These are phyloP conservation scores for Leuciscus idus DNA, from an alignment of 2,113 vertebrate species.

Conservation along the genomic window DNA sequence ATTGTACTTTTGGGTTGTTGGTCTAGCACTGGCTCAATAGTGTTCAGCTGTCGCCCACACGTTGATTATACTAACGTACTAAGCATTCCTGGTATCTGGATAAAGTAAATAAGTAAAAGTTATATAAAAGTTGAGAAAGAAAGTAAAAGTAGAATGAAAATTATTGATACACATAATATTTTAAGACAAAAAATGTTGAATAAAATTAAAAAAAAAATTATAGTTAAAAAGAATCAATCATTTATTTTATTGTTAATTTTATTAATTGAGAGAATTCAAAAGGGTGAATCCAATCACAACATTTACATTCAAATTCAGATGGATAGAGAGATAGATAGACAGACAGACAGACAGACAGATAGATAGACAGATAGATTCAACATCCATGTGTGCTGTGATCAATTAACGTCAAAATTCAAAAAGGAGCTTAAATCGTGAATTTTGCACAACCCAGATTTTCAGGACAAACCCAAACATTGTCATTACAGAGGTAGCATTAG, in stretches of 20 bases:
- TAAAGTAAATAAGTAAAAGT: background rate
- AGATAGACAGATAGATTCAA: too few species aligned
- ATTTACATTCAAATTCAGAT: too few species aligned
- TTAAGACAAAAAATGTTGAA: background rate
- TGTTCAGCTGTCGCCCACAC: background rate
- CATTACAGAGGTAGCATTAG: constrained; percentile 5
- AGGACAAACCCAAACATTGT: background rate
- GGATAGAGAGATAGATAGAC: too few species aligned
- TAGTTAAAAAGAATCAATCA: background rate
- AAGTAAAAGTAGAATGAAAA: background rate
- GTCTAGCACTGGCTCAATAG: background rate
- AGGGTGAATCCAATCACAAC: background rate
- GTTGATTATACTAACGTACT: background rate
- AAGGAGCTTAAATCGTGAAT: background rate
- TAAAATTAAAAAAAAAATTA: too few species aligned
- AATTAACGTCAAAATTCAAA: background rate
- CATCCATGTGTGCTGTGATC: background rate
- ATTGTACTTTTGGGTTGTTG: background rate
- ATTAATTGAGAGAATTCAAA: background rate
- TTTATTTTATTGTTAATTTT: background rate
- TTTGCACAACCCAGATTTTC: background rate
- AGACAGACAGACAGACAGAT: too few species aligned
- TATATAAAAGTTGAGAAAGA: background rate
- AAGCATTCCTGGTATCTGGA: background rate
- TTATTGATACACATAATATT: background rate